Conservation (phyloP, 2,888 invertebrate genomes). For the Drosophila greeni region DNA sequence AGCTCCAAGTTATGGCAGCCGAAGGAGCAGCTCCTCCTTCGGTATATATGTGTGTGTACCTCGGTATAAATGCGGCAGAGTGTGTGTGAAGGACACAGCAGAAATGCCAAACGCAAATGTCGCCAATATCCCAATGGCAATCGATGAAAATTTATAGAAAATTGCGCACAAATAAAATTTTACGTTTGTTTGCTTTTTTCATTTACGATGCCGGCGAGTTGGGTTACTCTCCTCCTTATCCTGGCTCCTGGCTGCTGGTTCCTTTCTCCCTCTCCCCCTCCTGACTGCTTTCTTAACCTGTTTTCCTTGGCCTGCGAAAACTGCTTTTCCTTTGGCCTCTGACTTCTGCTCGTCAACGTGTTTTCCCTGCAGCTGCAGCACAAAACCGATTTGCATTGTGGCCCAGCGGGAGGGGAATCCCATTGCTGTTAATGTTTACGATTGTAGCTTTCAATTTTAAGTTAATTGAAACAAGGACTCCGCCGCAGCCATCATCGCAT, state of each 20-base stretch:
- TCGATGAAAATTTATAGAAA: slow-evolving; percentile 73
- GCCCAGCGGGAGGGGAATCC: slow-evolving; percentile 23
- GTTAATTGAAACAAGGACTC: slow-evolving; percentile 61
- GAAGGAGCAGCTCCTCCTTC: slow-evolving; percentile 23
- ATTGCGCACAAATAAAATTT: slow-evolving; percentile 75
- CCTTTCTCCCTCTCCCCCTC: neutral
- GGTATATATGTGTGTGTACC: slow-evolving; percentile 6
- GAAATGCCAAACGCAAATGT: slow-evolving; percentile 74
- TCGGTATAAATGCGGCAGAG: neutral
- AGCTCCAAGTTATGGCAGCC: slow-evolving; percentile 59
- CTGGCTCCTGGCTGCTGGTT: neutral
- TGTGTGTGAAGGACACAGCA: slow-evolving; percentile 62
- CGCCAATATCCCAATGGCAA: slow-evolving; percentile 74
- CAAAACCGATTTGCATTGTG: slow-evolving; percentile 60
- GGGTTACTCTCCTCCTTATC: neutral
- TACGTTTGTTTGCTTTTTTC: slow-evolving; percentile 74
- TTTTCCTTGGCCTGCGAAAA: slow-evolving; percentile 55
- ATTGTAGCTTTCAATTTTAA: slow-evolving; percentile 67
- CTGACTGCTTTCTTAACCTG: slow-evolving; percentile 32
- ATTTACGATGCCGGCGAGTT: slow-evolving; percentile 55
- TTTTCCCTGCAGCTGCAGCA: slow-evolving; percentile 48
- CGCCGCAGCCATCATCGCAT: slow-evolving; percentile 10
- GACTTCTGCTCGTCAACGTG: slow-evolving; percentile 58
- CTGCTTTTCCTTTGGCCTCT: slow-evolving; percentile 57
- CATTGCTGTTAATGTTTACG: slow-evolving; percentile 64